A percentile compares a stretch with the other conserved stretches of the same genome.
These are phyloP conservation scores for Apostichopus japonicus DNA, from an alignment of 35 echinoderm and acorn worm genomes.

Conservation along the genomic window DNA sequence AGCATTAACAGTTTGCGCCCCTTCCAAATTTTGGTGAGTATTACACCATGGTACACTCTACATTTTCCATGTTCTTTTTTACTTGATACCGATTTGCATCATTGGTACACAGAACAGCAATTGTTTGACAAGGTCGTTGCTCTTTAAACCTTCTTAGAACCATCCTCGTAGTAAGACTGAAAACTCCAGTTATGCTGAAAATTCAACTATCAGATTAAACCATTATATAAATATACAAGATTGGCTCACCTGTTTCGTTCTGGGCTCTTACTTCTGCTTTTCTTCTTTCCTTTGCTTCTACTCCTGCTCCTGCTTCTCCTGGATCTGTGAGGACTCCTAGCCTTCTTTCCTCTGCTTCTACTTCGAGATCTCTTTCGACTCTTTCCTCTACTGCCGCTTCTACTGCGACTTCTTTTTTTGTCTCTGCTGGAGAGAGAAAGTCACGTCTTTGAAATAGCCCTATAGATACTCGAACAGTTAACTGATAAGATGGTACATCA, in stretches of 20 bases:
- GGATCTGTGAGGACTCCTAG: background rate
- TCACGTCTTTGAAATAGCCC: background rate
- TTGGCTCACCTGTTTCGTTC: constrained; percentile 39
- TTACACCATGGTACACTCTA: too few species aligned
- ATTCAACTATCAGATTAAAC: too few species aligned
- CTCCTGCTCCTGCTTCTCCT: constrained; percentile 54
- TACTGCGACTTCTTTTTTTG: constrained; percentile 22
- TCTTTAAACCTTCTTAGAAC: too few species aligned
- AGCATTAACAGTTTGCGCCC: too few species aligned
- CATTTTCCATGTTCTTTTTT: too few species aligned
- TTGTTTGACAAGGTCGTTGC: too few species aligned
- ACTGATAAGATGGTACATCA: background rate
- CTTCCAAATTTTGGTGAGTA: too few species aligned
- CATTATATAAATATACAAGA: background rate
- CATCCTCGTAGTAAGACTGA: too few species aligned
- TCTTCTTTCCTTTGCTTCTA: background rate
- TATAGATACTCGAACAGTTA: background rate
- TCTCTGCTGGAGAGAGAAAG: constrained; percentile 20
- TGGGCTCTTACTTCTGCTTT: constrained; percentile 56
- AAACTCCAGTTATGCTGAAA: too few species aligned
- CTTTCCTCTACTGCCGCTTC: constrained; percentile 27
- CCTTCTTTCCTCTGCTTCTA: background rate
- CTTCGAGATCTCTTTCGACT: background rate
- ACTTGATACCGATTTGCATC: too few species aligned
- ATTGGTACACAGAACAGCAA: too few species aligned